These are phyloP conservation scores for Stichodactyla helianthus DNA, from an alignment of 64 coral and sea anemone genomes.

Conservation along the genomic window DNA sequence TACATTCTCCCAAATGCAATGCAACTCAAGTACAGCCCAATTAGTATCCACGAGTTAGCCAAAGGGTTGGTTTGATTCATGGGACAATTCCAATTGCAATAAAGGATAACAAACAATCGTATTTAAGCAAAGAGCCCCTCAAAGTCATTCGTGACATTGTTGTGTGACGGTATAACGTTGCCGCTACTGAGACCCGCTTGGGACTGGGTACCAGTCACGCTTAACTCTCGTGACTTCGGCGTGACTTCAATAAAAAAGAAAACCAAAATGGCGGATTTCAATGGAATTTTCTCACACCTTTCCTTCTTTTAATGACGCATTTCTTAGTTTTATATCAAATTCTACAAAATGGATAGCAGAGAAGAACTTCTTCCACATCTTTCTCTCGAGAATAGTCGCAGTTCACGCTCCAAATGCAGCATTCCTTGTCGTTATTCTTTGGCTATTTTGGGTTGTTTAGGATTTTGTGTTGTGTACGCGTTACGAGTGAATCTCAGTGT, in stretches of 20 bases:
- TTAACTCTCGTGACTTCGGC: background rate
- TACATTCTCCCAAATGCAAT: no score
- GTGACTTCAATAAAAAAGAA: background rate
- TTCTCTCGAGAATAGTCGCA: background rate
- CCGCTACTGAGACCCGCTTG: no score
- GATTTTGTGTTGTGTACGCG: slow-evolving; percentile 34
- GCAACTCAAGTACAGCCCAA: no score
- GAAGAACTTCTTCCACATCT: background rate
- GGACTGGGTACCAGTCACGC: background rate
- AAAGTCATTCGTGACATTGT: no score
- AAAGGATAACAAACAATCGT: no score
- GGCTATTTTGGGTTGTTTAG: slow-evolving; percentile 27
- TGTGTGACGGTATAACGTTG: no score
- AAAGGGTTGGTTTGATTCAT: no score
- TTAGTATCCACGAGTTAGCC: no score
- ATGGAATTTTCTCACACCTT: background rate
- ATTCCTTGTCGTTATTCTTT: slow-evolving; percentile 24
- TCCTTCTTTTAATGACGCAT: background rate
- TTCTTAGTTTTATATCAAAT: background rate
- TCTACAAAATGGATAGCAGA: background rate
- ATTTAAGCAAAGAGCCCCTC: no score
- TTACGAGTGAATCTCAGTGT: slow-evolving; percentile 51
- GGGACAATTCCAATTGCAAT: no score
- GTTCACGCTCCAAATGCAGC: slow-evolving; percentile 3
- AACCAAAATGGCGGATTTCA: background rate